Evolutionary conservation across 2,797 vertebrate species (phyloP).

Genomic region (Lepus oiostolus): DNA sequence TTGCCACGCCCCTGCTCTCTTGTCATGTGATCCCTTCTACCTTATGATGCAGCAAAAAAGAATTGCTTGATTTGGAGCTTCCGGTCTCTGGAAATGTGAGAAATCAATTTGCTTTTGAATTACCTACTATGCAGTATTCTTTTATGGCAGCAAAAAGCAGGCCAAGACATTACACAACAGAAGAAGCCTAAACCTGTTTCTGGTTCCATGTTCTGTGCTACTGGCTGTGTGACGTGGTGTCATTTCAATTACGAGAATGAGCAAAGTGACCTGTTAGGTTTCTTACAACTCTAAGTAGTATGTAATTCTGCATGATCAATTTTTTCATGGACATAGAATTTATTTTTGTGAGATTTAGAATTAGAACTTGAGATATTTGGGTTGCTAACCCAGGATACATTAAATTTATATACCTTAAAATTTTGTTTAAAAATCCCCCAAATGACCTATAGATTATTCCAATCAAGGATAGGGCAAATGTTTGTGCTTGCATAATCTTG

Average conservation of each 20-base stretch:
- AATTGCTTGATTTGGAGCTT: too few relatives aligned
- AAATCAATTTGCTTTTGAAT: too few relatives aligned
- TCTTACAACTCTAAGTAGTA: neutral
- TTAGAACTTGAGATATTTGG: neutral
- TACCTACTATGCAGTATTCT: too few relatives aligned
- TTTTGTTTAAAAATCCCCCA: neutral
- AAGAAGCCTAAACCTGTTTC: neutral
- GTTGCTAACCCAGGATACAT: neutral
- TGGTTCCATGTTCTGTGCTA: neutral
- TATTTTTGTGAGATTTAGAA: conserved; percentile 14
- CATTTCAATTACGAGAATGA: neutral
- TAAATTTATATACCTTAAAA: too few relatives aligned
- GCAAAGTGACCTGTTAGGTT: neutral
- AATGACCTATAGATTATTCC: neutral
- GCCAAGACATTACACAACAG: too few relatives aligned
- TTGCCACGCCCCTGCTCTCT: too few relatives aligned
- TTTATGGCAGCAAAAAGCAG: too few relatives aligned
- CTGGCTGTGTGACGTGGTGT: neutral
- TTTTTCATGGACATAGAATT: neutral
- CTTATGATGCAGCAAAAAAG: too few relatives aligned
- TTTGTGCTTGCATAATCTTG: conserved; percentile 16
- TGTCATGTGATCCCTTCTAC: too few relatives aligned
- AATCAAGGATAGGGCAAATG: conserved; percentile 41
- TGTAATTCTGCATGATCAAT: neutral
- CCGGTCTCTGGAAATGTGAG: too few relatives aligned